Conservation (phyloP, 2,888 invertebrate species). For the Cryptus armator region DNA sequence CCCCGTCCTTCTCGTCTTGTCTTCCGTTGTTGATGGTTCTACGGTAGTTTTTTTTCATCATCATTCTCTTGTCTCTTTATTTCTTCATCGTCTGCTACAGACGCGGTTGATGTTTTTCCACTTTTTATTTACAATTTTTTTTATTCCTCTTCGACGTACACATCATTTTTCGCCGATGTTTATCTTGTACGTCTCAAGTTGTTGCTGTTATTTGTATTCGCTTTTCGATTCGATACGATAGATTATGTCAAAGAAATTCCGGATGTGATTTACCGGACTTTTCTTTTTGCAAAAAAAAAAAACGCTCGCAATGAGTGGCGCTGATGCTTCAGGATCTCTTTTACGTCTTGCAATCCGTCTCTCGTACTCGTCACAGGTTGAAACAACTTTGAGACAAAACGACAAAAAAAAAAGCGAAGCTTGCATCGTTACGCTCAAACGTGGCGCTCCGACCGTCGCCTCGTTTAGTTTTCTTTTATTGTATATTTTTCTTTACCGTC, state of each 20-base stretch:
- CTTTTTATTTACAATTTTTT: not conserved
- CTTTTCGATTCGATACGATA: not conserved
- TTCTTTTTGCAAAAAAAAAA: not conserved
- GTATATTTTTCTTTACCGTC: not conserved
- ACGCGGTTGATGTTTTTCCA: not conserved
- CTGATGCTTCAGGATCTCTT: not conserved
- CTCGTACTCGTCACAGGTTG: constrained; percentile 11
- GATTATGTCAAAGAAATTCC: not conserved
- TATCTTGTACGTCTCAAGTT: constrained; percentile 1
- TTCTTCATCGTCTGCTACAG: not conserved
- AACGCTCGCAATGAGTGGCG: not conserved
- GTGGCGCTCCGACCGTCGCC: not conserved
- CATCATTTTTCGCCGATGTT: not conserved
- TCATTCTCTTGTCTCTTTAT: constrained; percentile 1
- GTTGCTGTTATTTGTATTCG: not conserved
- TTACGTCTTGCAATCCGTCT: not conserved
- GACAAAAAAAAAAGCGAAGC: not conserved
- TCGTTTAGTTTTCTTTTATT: constrained; percentile 11
- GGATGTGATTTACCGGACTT: not conserved
- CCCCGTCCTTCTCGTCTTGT: not conserved
- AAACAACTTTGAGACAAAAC: constrained; percentile 20
- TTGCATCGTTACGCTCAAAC: constrained; percentile 33
- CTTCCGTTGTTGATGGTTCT: constrained; percentile 43
- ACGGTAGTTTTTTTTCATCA: constrained; percentile 1
- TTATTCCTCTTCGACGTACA: not conserved